Evolutionary conservation across 92 coral and sea anemone genomes (phyloP), one percentile per base, ranked within the genome.

Genomic region (Nematostella vectensis): DNA sequence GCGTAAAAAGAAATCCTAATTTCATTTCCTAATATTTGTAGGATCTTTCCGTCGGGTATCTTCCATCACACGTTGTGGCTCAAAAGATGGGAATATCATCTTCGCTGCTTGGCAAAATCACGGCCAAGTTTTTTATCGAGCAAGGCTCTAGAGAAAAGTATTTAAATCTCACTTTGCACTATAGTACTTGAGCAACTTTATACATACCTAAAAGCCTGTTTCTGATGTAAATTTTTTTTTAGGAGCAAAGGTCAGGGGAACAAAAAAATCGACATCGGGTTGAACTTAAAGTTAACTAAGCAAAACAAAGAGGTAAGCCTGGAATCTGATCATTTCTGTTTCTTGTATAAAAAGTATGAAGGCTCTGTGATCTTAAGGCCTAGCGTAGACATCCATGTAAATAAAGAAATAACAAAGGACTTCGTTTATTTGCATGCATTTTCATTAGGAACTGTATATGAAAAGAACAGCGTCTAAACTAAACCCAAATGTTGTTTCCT

Each of bases 291-390:
- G 60, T 72, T 78, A 53, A 66, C 85, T 22, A 91, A 91, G 63
- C 98, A 87, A 54, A 83, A 91, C 76, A 91, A 78, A 64, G 98
- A 86, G 88, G 98, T 87, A 30, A 56, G 68, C n/a, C n/a, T n/a
- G n/a, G n/a, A n/a, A n/a, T n/a, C n/a, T n/a, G n/a, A n/a, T n/a
- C n/a, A n/a, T n/a, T n/a, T n/a, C n/a, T n/a, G n/a, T n/a, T n/a
- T n/a, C n/a, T n/a, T n/a, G n/a, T n/a, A n/a, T n/a, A n/a, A n/a
- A n/a, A n/a, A n/a, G n/a, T n/a, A n/a, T n/a, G n/a, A n/a, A n/a
- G n/a, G n/a, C n/a, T n/a, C n/a, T n/a, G n/a, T n/a, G n/a, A n/a
- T n/a, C n/a, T n/a, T n/a, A n/a, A n/a, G n/a, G n/a, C n/a, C n/a
- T n/a, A n/a, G n/a, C n/a, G n/a, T n/a, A n/a, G n/a, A n/a, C n/a